Conservation (phyloP, 1,140 invertebrate species). For the Danaus melanippus region DNA sequence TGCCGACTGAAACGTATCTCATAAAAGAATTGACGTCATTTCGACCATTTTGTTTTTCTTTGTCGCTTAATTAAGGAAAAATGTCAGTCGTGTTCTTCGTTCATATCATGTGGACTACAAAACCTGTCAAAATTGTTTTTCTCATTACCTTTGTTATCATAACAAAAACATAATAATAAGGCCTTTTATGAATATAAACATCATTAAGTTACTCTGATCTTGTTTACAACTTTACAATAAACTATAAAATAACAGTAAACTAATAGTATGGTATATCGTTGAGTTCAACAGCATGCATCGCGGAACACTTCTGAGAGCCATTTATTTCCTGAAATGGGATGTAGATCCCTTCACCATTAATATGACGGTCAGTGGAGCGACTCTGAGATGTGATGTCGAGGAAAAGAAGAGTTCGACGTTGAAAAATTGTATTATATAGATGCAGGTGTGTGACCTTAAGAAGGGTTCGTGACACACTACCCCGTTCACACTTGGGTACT, state of each 20-base stretch:
- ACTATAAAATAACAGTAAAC: no score
- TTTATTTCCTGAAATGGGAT: constrained; percentile 56
- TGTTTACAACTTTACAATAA: no score
- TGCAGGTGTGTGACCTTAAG: constrained; percentile 24
- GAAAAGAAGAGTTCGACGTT: constrained; percentile 47
- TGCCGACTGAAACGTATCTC: constrained; percentile 10
- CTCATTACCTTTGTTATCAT: no score
- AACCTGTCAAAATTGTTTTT: no score
- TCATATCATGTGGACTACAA: neutral
- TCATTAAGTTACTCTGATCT: no score
- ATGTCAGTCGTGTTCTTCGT: neutral
- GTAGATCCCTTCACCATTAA: constrained; percentile 48
- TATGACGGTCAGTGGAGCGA: constrained; percentile 51
- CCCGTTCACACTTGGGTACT: no score
- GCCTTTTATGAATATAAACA: no score
- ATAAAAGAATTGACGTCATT: constrained; percentile 8
- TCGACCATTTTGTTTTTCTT: constrained; percentile 1
- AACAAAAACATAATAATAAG: no score
- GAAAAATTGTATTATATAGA: constrained; percentile 51
- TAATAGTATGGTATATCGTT: no score
- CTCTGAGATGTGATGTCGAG: constrained; percentile 45
- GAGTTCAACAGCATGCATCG: constrained; percentile 29
- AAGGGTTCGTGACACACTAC: no score
- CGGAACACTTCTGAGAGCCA: constrained; percentile 47
- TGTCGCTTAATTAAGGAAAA: neutral